phyloP scores from a whole-genome alignment of 2,113 vertebrate genomes.

The Rhynchomys soricoides region DNA sequence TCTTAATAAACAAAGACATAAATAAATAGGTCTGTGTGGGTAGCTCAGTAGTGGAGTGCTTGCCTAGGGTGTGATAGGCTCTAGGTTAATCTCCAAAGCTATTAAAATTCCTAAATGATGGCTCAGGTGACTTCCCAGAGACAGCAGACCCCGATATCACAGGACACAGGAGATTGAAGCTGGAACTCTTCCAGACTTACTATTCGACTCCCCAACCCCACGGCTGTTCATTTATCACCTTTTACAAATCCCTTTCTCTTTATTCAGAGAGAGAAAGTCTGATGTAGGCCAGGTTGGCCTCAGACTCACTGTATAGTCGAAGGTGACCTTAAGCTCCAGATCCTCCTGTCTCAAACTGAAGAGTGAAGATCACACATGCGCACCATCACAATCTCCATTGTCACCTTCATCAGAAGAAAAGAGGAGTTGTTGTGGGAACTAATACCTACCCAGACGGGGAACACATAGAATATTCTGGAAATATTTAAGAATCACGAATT shows the following conservation, averaged over 20 bases:
- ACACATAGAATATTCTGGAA: not conserved
- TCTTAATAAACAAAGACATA: not conserved
- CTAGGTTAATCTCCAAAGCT: not conserved
- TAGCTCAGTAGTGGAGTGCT: not conserved
- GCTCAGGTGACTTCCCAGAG: not conserved
- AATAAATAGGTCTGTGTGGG: not conserved
- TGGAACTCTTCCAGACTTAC: not conserved
- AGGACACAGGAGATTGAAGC: not conserved
- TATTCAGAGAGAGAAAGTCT: not conserved
- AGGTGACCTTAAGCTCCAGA: not conserved
- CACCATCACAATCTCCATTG: not conserved
- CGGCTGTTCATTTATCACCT: not conserved
- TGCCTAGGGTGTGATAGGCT: not conserved
- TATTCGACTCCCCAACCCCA: not conserved
- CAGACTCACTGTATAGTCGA: not conserved
- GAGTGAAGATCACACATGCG: fast-evolving
- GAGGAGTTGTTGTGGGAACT: not conserved
- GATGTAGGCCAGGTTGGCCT: not conserved
- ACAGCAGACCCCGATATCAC: not conserved
- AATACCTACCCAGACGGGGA: not conserved
- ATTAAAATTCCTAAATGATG: not conserved
- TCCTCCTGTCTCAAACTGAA: not conserved
- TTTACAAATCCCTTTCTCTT: not conserved
- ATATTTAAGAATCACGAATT: not conserved
- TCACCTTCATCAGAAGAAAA: not conserved